Percentiles rank a stretch among this genome's conserved stretches.
phyloP scores from a whole-genome alignment of 2,888 invertebrate genomes.

The Lithophane semibrunnea region DNA sequence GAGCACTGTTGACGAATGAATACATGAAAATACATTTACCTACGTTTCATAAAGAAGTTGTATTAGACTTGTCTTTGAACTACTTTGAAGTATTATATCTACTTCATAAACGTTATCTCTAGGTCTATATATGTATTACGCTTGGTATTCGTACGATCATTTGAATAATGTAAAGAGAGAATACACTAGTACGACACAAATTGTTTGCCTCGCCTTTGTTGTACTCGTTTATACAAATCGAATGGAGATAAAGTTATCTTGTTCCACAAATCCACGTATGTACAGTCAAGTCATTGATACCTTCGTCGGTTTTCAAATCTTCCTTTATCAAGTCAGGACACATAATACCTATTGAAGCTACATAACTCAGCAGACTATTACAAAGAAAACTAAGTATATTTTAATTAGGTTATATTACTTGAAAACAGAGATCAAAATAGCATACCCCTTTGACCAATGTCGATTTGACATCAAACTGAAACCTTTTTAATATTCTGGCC shows the following conservation, averaged over 20 bases:
- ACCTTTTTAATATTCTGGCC: not conserved
- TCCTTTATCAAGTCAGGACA: not conserved
- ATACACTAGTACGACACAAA: slow-evolving; percentile 10
- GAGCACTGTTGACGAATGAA: too few relatives aligned
- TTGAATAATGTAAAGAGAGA: slow-evolving; percentile 50
- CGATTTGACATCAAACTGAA: not conserved
- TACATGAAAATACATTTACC: not conserved
- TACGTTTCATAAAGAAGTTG: too few relatives aligned
- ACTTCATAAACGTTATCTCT: not conserved
- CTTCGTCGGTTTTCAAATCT: not conserved
- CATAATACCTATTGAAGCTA: too few relatives aligned
- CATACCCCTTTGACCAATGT: not conserved
- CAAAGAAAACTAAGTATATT: not conserved
- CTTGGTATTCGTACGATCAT: slow-evolving; percentile 33
- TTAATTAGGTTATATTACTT: not conserved
- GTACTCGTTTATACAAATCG: slow-evolving; percentile 20
- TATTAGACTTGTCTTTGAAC: slow-evolving; percentile 6
- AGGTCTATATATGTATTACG: not conserved
- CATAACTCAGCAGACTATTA: too few relatives aligned
- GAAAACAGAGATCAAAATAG: not conserved
- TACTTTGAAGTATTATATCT: slow-evolving; percentile 23
- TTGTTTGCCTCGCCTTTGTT: slow-evolving; percentile 43
- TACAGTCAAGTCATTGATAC: not conserved
- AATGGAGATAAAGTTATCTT: slow-evolving; percentile 44
- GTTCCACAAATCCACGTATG: not conserved